Conservation (phyloP, 2,888 invertebrate genomes). For the Aphidius colemani region DNA sequence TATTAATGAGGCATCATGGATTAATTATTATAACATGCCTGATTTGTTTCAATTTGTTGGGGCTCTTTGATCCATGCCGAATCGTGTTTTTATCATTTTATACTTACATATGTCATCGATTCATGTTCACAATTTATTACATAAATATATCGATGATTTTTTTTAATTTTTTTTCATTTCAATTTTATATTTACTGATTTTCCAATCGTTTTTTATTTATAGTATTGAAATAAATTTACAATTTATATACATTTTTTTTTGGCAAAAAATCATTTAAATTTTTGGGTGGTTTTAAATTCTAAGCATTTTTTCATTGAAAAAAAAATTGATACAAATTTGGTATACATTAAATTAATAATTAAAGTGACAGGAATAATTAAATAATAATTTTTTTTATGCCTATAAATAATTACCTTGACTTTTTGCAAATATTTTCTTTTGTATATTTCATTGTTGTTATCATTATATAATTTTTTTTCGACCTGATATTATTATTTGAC, state of each 20-base stretch:
- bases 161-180: neutral
- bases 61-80: slow-evolving; percentile 54
- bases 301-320: no score
- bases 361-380: no score
- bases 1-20: slow-evolving; percentile 54
- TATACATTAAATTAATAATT: no score
- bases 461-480: no score
- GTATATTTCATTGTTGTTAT: no score
- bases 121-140: slow-evolving; percentile 34
- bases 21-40: slow-evolving; percentile 57
- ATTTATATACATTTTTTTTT: slow-evolving; percentile 4
- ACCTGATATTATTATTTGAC: neutral
- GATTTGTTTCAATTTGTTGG: slow-evolving; percentile 57
- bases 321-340: no score
- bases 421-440: neutral
- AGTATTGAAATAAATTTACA: no score
- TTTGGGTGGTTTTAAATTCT: no score
- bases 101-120: slow-evolving; percentile 39
- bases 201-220: no score
- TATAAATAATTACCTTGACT: slow-evolving; percentile 13
- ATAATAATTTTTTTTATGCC: no score
- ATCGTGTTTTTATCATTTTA: slow-evolving; percentile 50
- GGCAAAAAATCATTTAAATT: no score
- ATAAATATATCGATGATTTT: slow-evolving; percentile 13
- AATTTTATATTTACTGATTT: neutral